Evolutionary conservation across 2,113 vertebrate species (phyloP), one percentile per base, ranked within the genome.

Genomic region (Excalfactoria chinensis): DNA sequence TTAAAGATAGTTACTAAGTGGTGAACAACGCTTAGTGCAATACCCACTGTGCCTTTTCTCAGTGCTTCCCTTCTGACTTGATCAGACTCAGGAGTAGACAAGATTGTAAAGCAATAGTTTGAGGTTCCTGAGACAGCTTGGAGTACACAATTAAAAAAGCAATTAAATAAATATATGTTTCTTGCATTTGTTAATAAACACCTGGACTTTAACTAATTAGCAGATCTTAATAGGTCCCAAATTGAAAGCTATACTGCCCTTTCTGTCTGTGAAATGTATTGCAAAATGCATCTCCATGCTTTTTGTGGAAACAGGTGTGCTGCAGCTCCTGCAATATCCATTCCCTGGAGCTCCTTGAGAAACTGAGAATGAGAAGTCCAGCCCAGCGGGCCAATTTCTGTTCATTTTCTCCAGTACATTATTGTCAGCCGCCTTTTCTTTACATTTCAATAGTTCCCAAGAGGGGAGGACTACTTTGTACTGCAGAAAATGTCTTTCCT

Each of bases 21-120:
- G 25, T 35, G 12, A 72, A 43, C 25, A 37, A 6, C 6, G 14
- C 13, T 55, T 53, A 5, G 0, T 32, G 19, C 82, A 34, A 17
- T 11, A 18, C 11, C 12, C 13, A 76, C 3, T 0, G 1, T 34
- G 37, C 20, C 46, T 77, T 58, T 7, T 2, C 8, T 49, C 8
- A 28, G 11, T 55, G 32, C 28, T 78, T 6, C 16, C 20, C 30
- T 22, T 0, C 43, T 84, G 37, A 46, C 6, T 3, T 49, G 23
- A 35, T 16, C 30, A 60, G 16, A 23, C 4, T 22, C 22, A 22
- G 40, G 4, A 22, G 4, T 63, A 30, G 25, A 18, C 6, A 0
- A 46, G 3, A 7, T 11, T 64, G 15, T 58, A 66, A 74, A 71
- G 2, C 8, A 68, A 32, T 21, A 5, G 11, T 11, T 20, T 53